phyloP scores from a whole-genome alignment of 92 coral and sea anemone genomes.

The Metridium senile region DNA sequence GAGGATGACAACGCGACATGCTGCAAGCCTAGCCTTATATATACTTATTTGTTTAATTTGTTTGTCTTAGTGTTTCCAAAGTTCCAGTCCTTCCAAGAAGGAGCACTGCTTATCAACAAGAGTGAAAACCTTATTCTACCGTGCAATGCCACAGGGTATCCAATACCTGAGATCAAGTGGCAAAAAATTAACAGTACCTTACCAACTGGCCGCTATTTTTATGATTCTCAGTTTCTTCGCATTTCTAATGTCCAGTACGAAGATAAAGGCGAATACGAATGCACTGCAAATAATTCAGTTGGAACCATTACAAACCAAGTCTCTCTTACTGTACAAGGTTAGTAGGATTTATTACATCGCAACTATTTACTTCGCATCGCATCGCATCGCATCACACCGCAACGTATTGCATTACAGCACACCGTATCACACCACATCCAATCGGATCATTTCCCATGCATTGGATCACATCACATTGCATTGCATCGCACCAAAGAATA shows the following conservation, averaged over 20 bases:
- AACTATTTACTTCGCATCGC: not conserved
- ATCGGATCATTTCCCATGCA: too few species aligned
- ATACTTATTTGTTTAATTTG: too few species aligned
- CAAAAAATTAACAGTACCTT: constrained; percentile 11
- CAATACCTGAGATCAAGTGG: constrained; percentile 21
- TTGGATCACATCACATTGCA: too few species aligned
- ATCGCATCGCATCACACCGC: too few species aligned
- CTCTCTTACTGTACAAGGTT: constrained; percentile 28
- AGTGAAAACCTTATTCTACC: constrained; percentile 18
- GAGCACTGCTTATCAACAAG: constrained; percentile 11
- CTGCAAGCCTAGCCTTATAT: too few species aligned
- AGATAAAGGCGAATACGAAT: constrained; percentile 33
- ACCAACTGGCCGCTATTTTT: constrained; percentile 7
- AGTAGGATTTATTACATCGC: not conserved
- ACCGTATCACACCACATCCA: too few species aligned
- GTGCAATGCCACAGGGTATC: constrained; percentile 25
- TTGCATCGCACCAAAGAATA: too few species aligned
- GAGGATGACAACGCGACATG: too few species aligned
- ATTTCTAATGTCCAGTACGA: constrained; percentile 27
- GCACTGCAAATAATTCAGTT: constrained; percentile 27
- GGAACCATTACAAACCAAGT: not conserved
- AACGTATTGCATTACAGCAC: too few species aligned
- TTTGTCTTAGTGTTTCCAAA: constrained; percentile 25
- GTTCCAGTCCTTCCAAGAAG: constrained; percentile 6
- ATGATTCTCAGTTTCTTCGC: constrained; percentile 2